These are phyloP conservation scores for Microplitis manilae DNA, from an alignment of 2,888 invertebrate species.

Conservation along the genomic window DNA sequence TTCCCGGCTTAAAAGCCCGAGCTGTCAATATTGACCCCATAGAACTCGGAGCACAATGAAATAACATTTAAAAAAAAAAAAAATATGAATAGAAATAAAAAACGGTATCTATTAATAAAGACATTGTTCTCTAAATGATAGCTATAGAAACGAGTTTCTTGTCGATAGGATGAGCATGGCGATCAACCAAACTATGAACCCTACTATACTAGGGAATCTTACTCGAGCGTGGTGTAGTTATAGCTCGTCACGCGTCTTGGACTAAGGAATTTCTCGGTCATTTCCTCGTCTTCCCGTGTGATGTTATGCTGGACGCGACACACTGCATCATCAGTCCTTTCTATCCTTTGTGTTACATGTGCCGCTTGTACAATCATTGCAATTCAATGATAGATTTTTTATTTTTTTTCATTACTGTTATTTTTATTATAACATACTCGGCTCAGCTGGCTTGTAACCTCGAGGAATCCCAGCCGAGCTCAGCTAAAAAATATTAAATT, in stretches of 20 bases:
- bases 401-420: neutral
- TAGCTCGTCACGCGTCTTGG: conserved; percentile 32
- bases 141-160: conserved; percentile 1
- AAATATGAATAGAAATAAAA: no score
- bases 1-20: no score
- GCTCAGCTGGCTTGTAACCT: no score
- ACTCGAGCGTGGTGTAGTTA: conserved; percentile 1
- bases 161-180: neutral
- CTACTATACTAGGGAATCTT: neutral
- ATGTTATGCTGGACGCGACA: neutral
- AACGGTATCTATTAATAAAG: conserved; percentile 7
- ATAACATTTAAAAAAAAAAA: no score
- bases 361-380: neutral
- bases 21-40: no score
- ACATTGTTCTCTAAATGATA: conserved; percentile 11
- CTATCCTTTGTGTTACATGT: neutral
- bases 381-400: neutral
- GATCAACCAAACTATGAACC: neutral
- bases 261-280: conserved; percentile 33
- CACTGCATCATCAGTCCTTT: conserved; percentile 7
- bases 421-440: neutral
- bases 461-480: neutral
- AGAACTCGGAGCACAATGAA: no score
- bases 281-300: conserved; percentile 30
- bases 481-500: neutral